Percentiles rank a stretch among this genome's conserved stretches.
These are phyloP conservation scores for Phenganax subtilis DNA, from an alignment of 92 coral and sea anemone genomes.

Conservation along the genomic window DNA sequence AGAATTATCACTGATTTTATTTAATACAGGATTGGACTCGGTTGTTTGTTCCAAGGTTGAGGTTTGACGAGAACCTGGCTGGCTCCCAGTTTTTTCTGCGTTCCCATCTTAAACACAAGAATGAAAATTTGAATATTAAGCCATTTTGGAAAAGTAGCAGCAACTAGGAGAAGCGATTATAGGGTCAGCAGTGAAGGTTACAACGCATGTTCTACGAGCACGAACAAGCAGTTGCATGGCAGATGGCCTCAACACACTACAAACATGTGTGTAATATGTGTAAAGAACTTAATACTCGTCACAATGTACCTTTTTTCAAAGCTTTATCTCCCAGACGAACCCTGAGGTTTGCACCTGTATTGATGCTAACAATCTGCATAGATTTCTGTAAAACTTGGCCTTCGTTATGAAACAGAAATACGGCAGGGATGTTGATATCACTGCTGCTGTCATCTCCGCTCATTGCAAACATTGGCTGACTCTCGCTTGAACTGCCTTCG, in stretches of 20 bases:
- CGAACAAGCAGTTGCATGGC: no score
- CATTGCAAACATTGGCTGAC: constrained; percentile 97
- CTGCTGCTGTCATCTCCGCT: constrained; percentile 78
- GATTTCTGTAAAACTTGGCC: constrained; percentile 78
- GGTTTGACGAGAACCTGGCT: neutral
- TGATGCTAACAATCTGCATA: constrained; percentile 52
- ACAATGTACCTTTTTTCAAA: constrained; percentile 55
- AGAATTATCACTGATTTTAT: neutral
- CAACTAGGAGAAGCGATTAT: no score
- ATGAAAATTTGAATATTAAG: neutral
- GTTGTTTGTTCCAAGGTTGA: neutral
- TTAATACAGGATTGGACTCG: neutral
- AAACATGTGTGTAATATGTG: neutral
- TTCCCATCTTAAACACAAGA: neutral
- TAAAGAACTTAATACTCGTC: neutral
- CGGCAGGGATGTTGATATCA: constrained; percentile 86
- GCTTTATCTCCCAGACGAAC: constrained; percentile 92
- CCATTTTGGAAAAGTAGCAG: no score
- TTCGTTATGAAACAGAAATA: constrained; percentile 80
- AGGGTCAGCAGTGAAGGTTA: no score
- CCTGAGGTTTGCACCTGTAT: constrained; percentile 55
- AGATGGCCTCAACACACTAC: no score
- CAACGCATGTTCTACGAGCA: no score
- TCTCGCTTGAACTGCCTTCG: constrained; percentile 96
- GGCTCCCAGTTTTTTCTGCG: neutral